Base-by-base conservation (phyloP, 1,140 invertebrate genomes). In the Drosophila oshimai region DNA sequence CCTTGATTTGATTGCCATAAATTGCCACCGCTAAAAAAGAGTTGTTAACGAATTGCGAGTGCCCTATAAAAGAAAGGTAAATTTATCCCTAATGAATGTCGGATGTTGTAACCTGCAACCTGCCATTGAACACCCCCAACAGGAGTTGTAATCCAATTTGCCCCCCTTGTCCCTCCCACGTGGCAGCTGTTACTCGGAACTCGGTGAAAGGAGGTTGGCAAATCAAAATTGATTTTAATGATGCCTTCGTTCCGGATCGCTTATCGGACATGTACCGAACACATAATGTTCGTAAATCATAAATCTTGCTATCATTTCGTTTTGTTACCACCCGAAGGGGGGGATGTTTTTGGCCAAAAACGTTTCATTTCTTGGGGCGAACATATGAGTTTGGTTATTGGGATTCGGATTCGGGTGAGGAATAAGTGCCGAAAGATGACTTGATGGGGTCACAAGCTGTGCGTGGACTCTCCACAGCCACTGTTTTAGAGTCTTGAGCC, bases 201-300 rank as follows among this genome's bases (percentile, higher is more conserved):
- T 24, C 45, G 64, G 65, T 70, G 64, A 70, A 70, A 70, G 67
- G 64, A 58, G 62, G 62, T 68, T 54, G 64, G 31, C 51, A 50
- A 58, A 64, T 57, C 57, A 64, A 78, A 84, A 81, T 78, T 58
- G 74, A 81, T 84, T 81, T 84, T 78, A 81, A 81, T 84, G 79
- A 84, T 78, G 49, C 42, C 46, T 46, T 31, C 41, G 34, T 12
- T 29, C 45, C 49, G 46, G 45, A 68, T 67, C 55, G 60, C 37
- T 46, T 68, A 67, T 68, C 53, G 42, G 31, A 57, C 36, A 77
- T 68, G 42, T 71, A 45, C 69, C 54, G 46, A 74, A 54, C 69
- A 54, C 69, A 74, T 58, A 77, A 81, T 73, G 79, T 83, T 62
- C 68, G 68, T 71, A 76, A 76, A 75, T 58, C 74, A 81, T 81